Conservation (phyloP, 2,797 vertebrate genomes). For the Acomys russatus region DNA sequence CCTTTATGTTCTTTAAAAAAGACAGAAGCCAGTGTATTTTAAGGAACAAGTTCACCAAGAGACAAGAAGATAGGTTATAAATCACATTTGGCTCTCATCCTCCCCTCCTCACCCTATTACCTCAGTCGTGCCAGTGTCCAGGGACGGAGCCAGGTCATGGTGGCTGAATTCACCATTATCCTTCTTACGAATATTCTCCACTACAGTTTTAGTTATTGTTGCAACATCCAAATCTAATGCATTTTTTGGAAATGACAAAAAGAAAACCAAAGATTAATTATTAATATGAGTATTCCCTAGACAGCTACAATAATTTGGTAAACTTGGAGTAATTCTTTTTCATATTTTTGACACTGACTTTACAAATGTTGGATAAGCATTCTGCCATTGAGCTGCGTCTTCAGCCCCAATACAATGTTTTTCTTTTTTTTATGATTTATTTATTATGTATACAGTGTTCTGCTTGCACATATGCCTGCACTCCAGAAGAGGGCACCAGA, state of each 20-base stretch:
- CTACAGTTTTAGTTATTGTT: slow-evolving; percentile 96
- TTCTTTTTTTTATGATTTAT: too few relatives aligned
- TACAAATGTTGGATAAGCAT: background rate
- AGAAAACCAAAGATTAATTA: slow-evolving; percentile 17
- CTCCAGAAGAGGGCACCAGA: too few relatives aligned
- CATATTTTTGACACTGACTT: background rate
- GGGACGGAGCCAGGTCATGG: slow-evolving; percentile 91
- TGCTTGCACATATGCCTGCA: too few relatives aligned
- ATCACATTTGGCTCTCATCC: background rate
- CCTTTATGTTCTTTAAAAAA: background rate
- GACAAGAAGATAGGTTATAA: background rate
- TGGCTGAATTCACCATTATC: slow-evolving; percentile 94
- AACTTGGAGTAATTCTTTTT: background rate
- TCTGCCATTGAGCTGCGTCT: background rate
- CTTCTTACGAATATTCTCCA: slow-evolving; percentile 95
- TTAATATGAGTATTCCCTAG: slow-evolving; percentile 51
- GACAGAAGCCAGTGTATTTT: background rate
- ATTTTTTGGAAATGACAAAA: slow-evolving; percentile 67
- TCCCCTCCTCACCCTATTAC: slow-evolving; percentile 83
- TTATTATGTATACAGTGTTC: too few relatives aligned
- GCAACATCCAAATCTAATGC: slow-evolving; percentile 95
- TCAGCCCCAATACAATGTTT: background rate
- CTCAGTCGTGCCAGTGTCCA: slow-evolving; percentile 94
- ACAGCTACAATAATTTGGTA: slow-evolving; percentile 28
- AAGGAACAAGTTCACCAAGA: slow-evolving; percentile 2